Evolutionary conservation across 64 coral and sea anemone genomes (phyloP), one percentile per base, ranked within the genome.

Genomic region (Porites australiensis): DNA sequence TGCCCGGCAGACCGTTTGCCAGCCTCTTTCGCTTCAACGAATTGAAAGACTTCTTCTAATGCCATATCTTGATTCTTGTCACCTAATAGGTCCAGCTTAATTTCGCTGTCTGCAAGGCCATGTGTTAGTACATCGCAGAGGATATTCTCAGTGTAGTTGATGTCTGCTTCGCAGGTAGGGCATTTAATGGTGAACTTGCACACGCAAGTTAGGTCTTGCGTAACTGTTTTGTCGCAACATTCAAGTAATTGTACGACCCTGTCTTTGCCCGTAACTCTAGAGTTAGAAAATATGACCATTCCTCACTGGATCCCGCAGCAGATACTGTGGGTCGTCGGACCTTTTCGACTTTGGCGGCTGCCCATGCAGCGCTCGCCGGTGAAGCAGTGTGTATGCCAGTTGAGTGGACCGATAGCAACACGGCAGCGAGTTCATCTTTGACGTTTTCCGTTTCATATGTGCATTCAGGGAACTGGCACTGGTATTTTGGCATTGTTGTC

Each of bases 371-470:
- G 0, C 10, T 52, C 68, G 69, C 18, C 5, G 8, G 46, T 59
- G 79, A 4, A 44, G 51, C 8, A 2, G 55, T 77, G 69, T 77
- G 87, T 45, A 74, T 15, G 20, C 51, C 87, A 4, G 19, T 75
- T 1, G 77, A 89, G 77, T 89, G 93, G 14, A 94, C 92, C 3
- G 76, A 62, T 2, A 94, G 19, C 12, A 94, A 21, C 1, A 89
- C 77, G 46, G 53, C 3, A 5, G 53, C 53, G 53, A 57, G 53
- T 57, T 5, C 3, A 57, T 57, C 53, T 57, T 57, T 11, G 53
- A 57, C 53, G 53, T 57, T 57, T 1, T 57, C 53, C 3, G 3
- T 57, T 57, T 57, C 3, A 59, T 93, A 87, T 66, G 82, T 79
- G 62, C 91, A 93, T 64, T 75, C 79, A 0, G 54, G 90, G 58